Evolutionary conservation across 2,113 vertebrate genomes (phyloP).

Genomic region (Cavia porcellus): DNA sequence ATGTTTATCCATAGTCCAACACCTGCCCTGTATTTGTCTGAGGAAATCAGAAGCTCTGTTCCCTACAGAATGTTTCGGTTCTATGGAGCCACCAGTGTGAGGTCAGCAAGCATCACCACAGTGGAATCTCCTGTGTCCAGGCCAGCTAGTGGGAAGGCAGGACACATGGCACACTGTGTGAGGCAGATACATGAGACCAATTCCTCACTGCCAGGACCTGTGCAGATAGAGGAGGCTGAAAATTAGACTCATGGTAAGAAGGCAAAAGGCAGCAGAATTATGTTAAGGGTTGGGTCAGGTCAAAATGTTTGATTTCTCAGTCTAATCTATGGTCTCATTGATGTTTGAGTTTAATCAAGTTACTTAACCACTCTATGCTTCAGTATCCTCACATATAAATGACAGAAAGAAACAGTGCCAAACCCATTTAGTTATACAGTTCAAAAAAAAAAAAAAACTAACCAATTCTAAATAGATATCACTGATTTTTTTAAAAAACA

Average conservation of each 20-base stretch:
- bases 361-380: neutral
- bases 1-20: neutral
- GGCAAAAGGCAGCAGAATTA: neutral
- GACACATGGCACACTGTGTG: neutral
- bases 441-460: neutral
- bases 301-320: neutral
- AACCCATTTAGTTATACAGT: neutral
- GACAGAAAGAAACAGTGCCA: neutral
- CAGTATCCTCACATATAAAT: neutral
- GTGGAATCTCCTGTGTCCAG: neutral
- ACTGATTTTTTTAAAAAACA: neutral
- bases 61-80: neutral
- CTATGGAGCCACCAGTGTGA: constrained; percentile 55
- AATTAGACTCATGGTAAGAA: neutral
- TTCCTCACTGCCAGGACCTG: neutral
- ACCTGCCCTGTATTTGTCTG: neutral
- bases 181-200: neutral
- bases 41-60: neutral
- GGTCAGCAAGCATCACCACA: neutral
- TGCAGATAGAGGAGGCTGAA: neutral
- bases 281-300: neutral
- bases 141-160: neutral
- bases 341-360: neutral
- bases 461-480: neutral
- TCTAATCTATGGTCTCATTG: neutral